These are phyloP conservation scores for Numenius phaeopus DNA, from an alignment of 2,797 vertebrate species.

Conservation along the genomic window DNA sequence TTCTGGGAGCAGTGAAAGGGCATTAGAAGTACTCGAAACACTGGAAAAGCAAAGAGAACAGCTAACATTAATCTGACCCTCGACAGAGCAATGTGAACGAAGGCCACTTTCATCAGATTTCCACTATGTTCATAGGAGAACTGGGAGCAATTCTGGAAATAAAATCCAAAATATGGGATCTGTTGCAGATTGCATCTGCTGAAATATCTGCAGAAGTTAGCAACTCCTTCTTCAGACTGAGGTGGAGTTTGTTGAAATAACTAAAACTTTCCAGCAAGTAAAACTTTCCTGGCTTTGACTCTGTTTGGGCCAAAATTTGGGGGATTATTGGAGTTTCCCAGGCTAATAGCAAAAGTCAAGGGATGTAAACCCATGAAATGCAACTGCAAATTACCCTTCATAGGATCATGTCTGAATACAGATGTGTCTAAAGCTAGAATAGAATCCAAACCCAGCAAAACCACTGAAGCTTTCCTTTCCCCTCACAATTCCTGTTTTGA, in stretches of 20 bases:
- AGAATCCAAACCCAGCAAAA: neutral
- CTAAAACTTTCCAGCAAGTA: conserved; percentile 32
- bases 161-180: conserved; percentile 27
- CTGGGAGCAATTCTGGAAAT: conserved; percentile 58
- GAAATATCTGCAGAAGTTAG: conserved; percentile 46
- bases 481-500: neutral
- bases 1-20: conserved; percentile 32
- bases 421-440: neutral
- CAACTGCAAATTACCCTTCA: neutral
- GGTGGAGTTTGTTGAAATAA: neutral
- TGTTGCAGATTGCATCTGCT: conserved; percentile 25
- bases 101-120: conserved; percentile 54
- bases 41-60: neutral
- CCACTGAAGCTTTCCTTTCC: neutral
- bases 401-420: neutral
- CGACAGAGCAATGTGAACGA: neutral
- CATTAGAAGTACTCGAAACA: neutral
- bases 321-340: neutral
- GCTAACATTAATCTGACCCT: conserved; percentile 34
- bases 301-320: neutral
- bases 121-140: conserved; percentile 29
- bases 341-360: neutral
- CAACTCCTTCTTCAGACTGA: neutral
- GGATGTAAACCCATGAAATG: neutral
- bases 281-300: conserved; percentile 43